phyloP scores from a whole-genome alignment of 2,888 invertebrate genomes.

The Drosophila antonietae region DNA sequence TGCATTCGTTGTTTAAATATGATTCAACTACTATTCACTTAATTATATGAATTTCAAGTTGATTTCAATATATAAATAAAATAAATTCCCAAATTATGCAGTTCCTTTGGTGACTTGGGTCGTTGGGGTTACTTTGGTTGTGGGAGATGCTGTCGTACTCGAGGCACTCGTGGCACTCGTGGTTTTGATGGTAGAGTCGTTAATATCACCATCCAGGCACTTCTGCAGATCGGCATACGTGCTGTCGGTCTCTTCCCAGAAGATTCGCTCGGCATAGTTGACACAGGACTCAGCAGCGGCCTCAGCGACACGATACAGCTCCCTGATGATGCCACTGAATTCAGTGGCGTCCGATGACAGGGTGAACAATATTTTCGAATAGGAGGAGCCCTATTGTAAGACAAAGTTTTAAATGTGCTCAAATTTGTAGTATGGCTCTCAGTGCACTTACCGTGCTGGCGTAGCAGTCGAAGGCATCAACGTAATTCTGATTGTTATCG shows the following conservation, averaged over 20 bases:
- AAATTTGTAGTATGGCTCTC: neutral
- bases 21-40: too few relatives aligned
- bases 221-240: constrained; percentile 11
- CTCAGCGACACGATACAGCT: neutral
- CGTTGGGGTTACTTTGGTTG: neutral
- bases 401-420: neutral
- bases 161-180: too few relatives aligned
- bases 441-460: constrained; percentile 26
- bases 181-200: neutral
- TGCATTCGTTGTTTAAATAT: neutral
- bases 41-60: neutral
- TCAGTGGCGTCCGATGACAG: constrained; percentile 14
- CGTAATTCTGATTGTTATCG: neutral
- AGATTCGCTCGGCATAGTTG: constrained; percentile 17
- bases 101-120: neutral
- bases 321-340: neutral
- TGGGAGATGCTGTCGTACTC: accelerated
- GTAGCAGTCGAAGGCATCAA: constrained; percentile 37
- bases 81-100: neutral
- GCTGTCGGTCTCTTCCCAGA: constrained; percentile 1
- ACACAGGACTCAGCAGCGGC: constrained; percentile 17
- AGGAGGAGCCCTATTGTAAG: constrained; percentile 13
- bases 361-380: constrained; percentile 9
- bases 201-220: constrained; percentile 26
- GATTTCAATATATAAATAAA: neutral